phyloP scores from a whole-genome alignment of 2,797 vertebrate species.

The Pampus argenteus region DNA sequence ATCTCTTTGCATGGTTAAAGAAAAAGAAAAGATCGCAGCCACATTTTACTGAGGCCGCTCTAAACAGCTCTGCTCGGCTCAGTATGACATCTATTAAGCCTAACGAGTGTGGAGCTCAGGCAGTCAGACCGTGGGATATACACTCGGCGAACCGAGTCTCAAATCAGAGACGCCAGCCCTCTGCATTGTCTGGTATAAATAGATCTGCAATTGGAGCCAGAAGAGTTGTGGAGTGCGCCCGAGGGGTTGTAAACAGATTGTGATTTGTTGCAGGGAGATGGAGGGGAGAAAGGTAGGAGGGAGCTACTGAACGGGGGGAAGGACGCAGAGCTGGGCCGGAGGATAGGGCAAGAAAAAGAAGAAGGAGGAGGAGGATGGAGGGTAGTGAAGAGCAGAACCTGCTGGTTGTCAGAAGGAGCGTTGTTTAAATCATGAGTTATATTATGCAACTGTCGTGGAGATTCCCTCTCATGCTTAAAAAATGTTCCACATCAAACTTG shows the following conservation, averaged over 20 bases:
- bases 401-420: slow-evolving; percentile 5
- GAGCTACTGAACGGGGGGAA: slow-evolving; percentile 19
- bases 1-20: slow-evolving; percentile 21
- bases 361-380: neutral
- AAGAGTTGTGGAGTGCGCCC: slow-evolving; percentile 73
- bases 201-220: slow-evolving; percentile 75
- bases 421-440: slow-evolving; percentile 1
- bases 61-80: slow-evolving; percentile 39
- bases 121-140: slow-evolving; percentile 64
- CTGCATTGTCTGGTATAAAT: slow-evolving; percentile 79
- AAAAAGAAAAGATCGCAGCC: slow-evolving; percentile 7
- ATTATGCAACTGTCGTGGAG: slow-evolving; percentile 4
- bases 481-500: slow-evolving; percentile 17
- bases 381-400: neutral
- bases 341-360: slow-evolving; percentile 16
- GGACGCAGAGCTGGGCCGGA: slow-evolving; percentile 23
- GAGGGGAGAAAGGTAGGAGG: slow-evolving; percentile 46
- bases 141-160: slow-evolving; percentile 47
- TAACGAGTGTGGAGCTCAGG: slow-evolving; percentile 65
- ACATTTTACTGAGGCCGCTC: slow-evolving; percentile 23
- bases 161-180: slow-evolving; percentile 67
- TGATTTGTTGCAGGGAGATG: slow-evolving; percentile 73
- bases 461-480: slow-evolving; percentile 35
- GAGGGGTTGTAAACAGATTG: slow-evolving; percentile 79
- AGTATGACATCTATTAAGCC: slow-evolving; percentile 67